Percentiles rank a stretch among this genome's conserved stretches.
These are phyloP conservation scores for Catamblyrhynchus diadema DNA, from an alignment of 2,797 vertebrate species.

Conservation along the genomic window DNA sequence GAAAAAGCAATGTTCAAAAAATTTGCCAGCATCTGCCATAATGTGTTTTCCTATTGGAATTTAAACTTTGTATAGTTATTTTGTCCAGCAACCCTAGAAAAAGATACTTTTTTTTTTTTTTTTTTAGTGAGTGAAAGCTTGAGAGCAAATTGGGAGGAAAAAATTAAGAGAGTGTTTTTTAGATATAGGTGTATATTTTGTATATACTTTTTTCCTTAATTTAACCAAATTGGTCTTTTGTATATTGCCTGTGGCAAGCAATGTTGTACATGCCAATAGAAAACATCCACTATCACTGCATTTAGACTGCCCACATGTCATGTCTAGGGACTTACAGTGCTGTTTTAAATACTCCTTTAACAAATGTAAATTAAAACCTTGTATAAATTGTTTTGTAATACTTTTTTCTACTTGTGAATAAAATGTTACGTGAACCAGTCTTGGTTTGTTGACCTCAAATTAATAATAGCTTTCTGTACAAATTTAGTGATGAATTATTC, in stretches of 20 bases:
- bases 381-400: constrained; percentile 69
- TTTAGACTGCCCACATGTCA: background rate
- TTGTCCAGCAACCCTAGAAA: background rate
- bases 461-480: background rate
- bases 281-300: background rate
- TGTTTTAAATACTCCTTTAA: constrained; percentile 52
- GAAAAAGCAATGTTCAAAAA: background rate
- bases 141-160: background rate
- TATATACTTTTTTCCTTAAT: constrained; percentile 71
- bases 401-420: constrained; percentile 77
- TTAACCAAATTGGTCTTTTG: constrained; percentile 68
- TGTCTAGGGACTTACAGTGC: background rate
- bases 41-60: constrained; percentile 39
- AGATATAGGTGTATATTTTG: constrained; percentile 58
- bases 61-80: background rate
- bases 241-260: constrained; percentile 66
- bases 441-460: background rate
- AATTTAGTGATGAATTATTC: background rate
- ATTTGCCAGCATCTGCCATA: constrained; percentile 3
- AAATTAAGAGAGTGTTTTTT: background rate
- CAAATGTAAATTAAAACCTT: constrained; percentile 65
- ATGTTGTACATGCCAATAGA: constrained; percentile 40
- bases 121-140: background rate
- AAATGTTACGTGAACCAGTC: constrained; percentile 33
- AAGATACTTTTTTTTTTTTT: background rate